These are phyloP conservation scores for Mycteria americana DNA, from an alignment of 2,797 vertebrate genomes.

Conservation along the genomic window DNA sequence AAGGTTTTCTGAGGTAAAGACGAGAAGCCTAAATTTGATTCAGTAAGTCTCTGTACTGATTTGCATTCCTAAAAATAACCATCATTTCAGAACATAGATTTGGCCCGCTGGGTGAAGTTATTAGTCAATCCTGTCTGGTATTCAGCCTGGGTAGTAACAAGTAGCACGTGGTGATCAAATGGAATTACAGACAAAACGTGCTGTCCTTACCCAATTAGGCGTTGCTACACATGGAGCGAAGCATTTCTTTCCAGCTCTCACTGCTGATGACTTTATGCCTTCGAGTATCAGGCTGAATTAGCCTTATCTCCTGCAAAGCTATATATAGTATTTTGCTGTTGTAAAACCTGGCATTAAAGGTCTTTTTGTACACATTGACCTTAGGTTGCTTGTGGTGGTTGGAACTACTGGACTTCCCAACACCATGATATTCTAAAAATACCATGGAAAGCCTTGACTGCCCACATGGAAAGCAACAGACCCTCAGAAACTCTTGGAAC, in stretches of 20 bases:
- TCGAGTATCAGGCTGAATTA: background rate
- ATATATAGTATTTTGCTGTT: background rate
- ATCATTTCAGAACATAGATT: background rate
- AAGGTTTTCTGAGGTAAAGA: background rate
- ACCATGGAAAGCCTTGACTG: background rate
- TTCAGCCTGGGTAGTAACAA: constrained; percentile 22
- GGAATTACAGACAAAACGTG: background rate
- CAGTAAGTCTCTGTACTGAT: background rate
- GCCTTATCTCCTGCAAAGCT: constrained; percentile 29
- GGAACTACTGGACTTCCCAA: background rate
- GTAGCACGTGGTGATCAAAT: background rate
- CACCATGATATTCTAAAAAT: background rate
- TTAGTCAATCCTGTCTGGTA: constrained; percentile 2
- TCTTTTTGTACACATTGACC: background rate
- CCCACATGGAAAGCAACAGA: background rate
- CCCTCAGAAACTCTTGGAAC: background rate
- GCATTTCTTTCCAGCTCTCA: background rate
- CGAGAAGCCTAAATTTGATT: background rate
- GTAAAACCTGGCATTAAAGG: background rate
- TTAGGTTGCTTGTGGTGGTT: background rate
- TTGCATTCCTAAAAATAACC: constrained; percentile 21
- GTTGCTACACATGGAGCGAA: background rate
- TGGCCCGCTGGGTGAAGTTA: background rate
- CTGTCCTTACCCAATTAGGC: constrained; percentile 12
- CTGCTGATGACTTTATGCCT: background rate